These are phyloP conservation scores for Sesia bembeciformis DNA, from an alignment of 2,888 invertebrate genomes.

Conservation along the genomic window DNA sequence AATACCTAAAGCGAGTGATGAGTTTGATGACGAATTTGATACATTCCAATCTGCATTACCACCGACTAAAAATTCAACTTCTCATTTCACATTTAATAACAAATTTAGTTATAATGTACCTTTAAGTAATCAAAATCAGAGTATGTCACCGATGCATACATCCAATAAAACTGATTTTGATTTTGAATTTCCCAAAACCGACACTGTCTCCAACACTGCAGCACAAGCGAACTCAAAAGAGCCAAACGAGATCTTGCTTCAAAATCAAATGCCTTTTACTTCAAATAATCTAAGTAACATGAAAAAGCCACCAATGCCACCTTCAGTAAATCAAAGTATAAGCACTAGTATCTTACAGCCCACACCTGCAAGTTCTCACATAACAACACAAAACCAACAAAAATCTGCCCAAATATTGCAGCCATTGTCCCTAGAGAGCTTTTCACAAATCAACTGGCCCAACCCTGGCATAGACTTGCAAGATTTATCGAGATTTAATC, in stretches of 20 bases:
- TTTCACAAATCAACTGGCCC: conserved; percentile 77
- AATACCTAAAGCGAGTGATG: conserved; percentile 11
- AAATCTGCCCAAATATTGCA: conserved; percentile 61
- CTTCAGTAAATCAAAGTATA: conserved; percentile 8
- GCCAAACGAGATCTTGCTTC: background rate
- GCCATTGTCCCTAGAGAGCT: conserved; percentile 62
- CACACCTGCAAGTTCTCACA: conserved; percentile 15
- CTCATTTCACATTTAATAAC: conserved; percentile 13
- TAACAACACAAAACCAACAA: conserved; percentile 28
- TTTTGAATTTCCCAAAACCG: background rate
- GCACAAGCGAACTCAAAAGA: background rate
- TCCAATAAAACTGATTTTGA: background rate
- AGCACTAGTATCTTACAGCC: conserved; percentile 38
- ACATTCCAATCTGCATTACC: conserved; percentile 60
- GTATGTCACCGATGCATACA: background rate
- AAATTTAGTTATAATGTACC: background rate
- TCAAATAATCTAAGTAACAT: conserved; percentile 13
- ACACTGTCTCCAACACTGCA: background rate
- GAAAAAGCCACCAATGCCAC: conserved; percentile 9
- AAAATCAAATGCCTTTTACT: conserved; percentile 10
- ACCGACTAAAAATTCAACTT: conserved; percentile 17
- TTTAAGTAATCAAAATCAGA: background rate
- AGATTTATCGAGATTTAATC: conserved; percentile 65
- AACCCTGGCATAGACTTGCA: conserved; percentile 74
- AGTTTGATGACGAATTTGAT: conserved; percentile 56